Evolutionary conservation across 2,797 vertebrate species (phyloP).

Genomic region (Allobates femoralis): DNA sequence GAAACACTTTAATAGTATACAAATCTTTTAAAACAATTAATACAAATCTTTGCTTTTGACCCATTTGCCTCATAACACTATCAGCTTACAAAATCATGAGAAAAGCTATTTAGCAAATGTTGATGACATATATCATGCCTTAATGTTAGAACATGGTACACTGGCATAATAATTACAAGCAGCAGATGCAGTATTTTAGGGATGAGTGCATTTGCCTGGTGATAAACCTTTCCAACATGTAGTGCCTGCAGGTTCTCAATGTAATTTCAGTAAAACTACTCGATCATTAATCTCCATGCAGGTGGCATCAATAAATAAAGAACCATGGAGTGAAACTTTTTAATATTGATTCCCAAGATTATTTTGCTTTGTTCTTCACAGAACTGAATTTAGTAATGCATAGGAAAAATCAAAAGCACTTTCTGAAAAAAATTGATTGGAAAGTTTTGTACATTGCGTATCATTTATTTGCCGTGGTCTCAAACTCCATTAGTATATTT

Average conservation of each 20-base stretch:
- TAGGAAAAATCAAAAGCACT: conserved; percentile 63
- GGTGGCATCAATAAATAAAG: conserved; percentile 62
- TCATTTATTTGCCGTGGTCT: conserved; percentile 59
- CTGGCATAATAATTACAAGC: conserved; percentile 12
- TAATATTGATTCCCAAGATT: conserved; percentile 62
- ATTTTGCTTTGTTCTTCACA: conserved; percentile 54
- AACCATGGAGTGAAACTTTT: conserved; percentile 44
- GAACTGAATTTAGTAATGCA: conserved; percentile 53
- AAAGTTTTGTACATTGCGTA: conserved; percentile 65
- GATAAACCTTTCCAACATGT: conserved; percentile 20
- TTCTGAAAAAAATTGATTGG: conserved; percentile 63
- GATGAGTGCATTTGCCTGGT: conserved; percentile 38
- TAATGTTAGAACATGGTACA: conserved; percentile 1
- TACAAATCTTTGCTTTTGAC: background rate
- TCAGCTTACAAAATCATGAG: background rate
- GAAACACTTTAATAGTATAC: background rate
- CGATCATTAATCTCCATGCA: conserved; percentile 47
- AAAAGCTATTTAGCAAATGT: background rate
- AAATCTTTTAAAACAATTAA: background rate
- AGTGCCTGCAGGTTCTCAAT: background rate
- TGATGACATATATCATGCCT: background rate
- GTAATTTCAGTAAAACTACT: conserved; percentile 59
- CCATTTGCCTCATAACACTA: background rate
- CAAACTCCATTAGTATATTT: conserved; percentile 14
- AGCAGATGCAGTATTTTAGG: background rate